These are phyloP conservation scores for Vimba vimba DNA, from an alignment of 2,113 vertebrate genomes.

Conservation along the genomic window DNA sequence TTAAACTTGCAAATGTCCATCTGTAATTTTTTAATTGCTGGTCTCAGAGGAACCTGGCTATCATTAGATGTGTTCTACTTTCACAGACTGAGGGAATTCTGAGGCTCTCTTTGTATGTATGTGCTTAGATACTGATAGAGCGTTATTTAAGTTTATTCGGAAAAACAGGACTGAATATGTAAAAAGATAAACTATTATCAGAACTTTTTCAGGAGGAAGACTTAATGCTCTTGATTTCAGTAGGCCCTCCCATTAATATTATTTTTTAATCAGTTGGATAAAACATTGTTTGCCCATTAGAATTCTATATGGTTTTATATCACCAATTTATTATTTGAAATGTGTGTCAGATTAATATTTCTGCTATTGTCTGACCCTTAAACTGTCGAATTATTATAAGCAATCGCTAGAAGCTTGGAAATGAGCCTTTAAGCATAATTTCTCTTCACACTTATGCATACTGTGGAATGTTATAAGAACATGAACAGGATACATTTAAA, in stretches of 20 bases:
- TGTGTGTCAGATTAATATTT: neutral
- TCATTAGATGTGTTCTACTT: neutral
- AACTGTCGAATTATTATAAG: neutral
- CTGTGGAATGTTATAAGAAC: neutral
- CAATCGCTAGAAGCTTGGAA: neutral
- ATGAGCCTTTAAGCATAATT: neutral
- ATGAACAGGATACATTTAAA: neutral
- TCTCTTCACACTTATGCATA: neutral
- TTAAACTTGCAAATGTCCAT: neutral
- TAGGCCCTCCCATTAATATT: neutral
- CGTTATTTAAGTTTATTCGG: neutral
- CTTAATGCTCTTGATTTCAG: neutral
- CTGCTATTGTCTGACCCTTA: too few relatives aligned
- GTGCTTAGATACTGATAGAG: neutral
- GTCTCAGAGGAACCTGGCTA: neutral
- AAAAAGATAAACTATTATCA: neutral
- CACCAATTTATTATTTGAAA: neutral
- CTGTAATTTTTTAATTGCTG: neutral
- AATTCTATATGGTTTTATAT: neutral
- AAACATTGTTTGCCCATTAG: neutral
- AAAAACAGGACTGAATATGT: neutral
- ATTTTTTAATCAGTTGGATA: neutral
- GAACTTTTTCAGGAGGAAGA: neutral
- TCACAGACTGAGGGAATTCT: neutral
- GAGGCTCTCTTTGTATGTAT: neutral